These are phyloP conservation scores for Brachypalpus laphriformis DNA, from an alignment of 2,888 invertebrate genomes.

Conservation along the genomic window DNA sequence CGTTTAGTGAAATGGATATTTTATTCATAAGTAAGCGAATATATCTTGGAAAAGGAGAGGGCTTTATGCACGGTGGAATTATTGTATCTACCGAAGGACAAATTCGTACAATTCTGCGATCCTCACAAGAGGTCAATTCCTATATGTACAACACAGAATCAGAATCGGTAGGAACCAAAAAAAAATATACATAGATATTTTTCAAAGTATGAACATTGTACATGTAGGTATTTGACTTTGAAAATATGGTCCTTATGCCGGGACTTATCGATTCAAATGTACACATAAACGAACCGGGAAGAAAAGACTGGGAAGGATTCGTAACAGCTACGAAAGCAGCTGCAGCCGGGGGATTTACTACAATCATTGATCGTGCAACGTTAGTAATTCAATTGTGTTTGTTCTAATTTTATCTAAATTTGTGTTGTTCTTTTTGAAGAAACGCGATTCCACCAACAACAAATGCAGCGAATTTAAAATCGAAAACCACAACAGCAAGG, in stretches of 20 bases:
- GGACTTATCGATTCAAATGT: slow-evolving; percentile 89
- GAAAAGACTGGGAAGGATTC: slow-evolving; percentile 89
- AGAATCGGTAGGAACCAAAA: slow-evolving; percentile 83
- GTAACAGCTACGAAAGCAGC: slow-evolving; percentile 88
- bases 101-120: slow-evolving; percentile 84
- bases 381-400: slow-evolving; percentile 77
- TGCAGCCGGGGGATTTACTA: slow-evolving; percentile 89
- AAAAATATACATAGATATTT: not conserved
- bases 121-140: slow-evolving; percentile 83
- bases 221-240: slow-evolving; percentile 83
- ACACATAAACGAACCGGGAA: slow-evolving; percentile 89
- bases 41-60: slow-evolving; percentile 82
- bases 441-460: slow-evolving; percentile 90
- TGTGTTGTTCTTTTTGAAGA: slow-evolving; percentile 80
- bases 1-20: slow-evolving; percentile 79
- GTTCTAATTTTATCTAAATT: slow-evolving; percentile 5
- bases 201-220: not conserved
- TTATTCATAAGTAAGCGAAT: slow-evolving; percentile 83
- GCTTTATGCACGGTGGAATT: slow-evolving; percentile 85
- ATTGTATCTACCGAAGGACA: slow-evolving; percentile 85
- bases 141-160: slow-evolving; percentile 83
- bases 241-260: slow-evolving; percentile 85
- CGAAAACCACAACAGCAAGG: slow-evolving; percentile 85
- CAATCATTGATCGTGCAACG: slow-evolving; percentile 89
- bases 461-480: slow-evolving; percentile 85